Percentiles rank a stretch among this genome's conserved stretches.
Conservation (phyloP, 2,888 invertebrate species). For the Drosophila siamana region DNA sequence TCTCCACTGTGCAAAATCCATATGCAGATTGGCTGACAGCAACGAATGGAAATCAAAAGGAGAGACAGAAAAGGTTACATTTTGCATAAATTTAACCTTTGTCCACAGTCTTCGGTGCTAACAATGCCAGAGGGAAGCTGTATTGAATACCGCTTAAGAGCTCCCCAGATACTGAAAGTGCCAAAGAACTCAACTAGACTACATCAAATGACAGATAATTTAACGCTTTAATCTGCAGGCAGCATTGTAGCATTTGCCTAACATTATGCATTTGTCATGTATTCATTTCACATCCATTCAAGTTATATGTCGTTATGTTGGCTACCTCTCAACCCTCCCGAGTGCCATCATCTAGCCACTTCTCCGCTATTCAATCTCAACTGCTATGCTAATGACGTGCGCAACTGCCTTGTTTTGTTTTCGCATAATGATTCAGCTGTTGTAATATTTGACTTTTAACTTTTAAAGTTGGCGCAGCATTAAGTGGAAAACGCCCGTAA, state of each 20-base stretch:
- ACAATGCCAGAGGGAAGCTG: slow-evolving; percentile 15
- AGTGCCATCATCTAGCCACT: background rate
- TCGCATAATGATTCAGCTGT: background rate
- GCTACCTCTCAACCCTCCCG: background rate
- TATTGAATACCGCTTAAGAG: slow-evolving; percentile 16
- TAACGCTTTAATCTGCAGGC: background rate
- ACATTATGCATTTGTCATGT: background rate
- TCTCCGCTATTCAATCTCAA: background rate
- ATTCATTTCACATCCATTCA: background rate
- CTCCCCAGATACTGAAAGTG: background rate
- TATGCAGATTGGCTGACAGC: slow-evolving; percentile 27
- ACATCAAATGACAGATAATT: slow-evolving; percentile 10
- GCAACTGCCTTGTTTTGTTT: background rate
- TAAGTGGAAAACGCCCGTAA: background rate
- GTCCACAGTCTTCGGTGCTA: background rate
- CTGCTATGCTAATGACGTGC: background rate
- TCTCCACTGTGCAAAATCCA: no score
- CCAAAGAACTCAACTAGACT: background rate
- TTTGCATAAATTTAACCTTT: slow-evolving; percentile 22
- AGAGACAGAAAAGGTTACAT: slow-evolving; percentile 38
- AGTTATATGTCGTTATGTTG: slow-evolving; percentile 6
- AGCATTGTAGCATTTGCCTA: background rate
- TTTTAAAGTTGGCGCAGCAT: background rate
- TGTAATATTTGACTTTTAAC: background rate
- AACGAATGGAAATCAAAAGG: slow-evolving; percentile 12